These are phyloP conservation scores for Clarias macrocephalus DNA, from an alignment of 2,113 vertebrate genomes.

Conservation along the genomic window DNA sequence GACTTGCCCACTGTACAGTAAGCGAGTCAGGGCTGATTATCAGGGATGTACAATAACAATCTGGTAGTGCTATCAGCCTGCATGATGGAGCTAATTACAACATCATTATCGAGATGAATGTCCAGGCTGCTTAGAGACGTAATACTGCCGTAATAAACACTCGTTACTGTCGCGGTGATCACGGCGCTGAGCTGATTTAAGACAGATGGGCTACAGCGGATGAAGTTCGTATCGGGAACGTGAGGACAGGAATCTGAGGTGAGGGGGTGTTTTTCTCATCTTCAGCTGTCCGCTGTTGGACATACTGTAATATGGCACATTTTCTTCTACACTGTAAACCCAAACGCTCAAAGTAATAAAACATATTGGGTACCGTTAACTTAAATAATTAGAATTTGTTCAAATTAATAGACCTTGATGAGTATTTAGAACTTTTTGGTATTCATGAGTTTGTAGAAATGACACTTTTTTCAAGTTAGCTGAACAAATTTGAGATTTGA, in stretches of 20 bases:
- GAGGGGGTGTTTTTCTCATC: not conserved
- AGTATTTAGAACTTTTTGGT: too few relatives aligned
- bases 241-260: not conserved
- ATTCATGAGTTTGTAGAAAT: too few relatives aligned
- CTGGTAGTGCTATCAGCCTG: not conserved
- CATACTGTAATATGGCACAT: too few relatives aligned
- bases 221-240: not conserved
- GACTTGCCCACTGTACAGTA: not conserved
- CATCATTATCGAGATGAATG: not conserved
- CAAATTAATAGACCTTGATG: too few relatives aligned
- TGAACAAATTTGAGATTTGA: too few relatives aligned
- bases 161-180: not conserved
- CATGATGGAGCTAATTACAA: not conserved
- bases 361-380: too few relatives aligned
- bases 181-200: not conserved
- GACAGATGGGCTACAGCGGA: not conserved
- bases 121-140: too few relatives aligned
- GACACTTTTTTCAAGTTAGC: too few relatives aligned
- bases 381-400: too few relatives aligned
- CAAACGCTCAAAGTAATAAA: too few relatives aligned
- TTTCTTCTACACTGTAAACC: too few relatives aligned
- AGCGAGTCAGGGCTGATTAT: not conserved
- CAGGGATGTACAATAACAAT: not conserved
- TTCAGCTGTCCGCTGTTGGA: not conserved
- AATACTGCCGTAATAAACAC: not conserved